These are phyloP conservation scores for Tiliacea citrago DNA, from an alignment of 2,888 invertebrate genomes.

Conservation along the genomic window DNA sequence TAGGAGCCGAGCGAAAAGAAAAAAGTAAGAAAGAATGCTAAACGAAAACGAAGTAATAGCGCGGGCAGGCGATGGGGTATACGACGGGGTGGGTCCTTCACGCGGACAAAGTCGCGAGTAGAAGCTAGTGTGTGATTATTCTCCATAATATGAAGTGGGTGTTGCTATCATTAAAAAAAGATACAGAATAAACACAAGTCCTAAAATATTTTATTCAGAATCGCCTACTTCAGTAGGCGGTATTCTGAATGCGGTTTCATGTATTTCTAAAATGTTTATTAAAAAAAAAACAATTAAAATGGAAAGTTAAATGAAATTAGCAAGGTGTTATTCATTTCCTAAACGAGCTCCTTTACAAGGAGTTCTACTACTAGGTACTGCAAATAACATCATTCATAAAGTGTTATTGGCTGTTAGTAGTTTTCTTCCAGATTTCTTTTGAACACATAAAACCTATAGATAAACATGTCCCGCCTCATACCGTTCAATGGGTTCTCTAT, in stretches of 20 bases:
- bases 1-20: too few species aligned
- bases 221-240: too few species aligned
- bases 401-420: background rate
- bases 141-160: too few species aligned
- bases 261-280: background rate
- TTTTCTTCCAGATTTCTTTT: background rate
- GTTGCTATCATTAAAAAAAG: background rate
- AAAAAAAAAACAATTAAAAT: too few species aligned
- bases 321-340: background rate
- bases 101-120: too few species aligned
- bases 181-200: background rate
- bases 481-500: slow-evolving; percentile 52
- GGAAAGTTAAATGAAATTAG: too few species aligned
- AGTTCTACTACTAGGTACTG: too few species aligned
- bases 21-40: too few species aligned
- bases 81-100: too few species aligned
- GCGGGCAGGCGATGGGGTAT: too few species aligned
- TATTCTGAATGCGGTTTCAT: too few species aligned
- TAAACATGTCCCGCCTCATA: slow-evolving; percentile 26
- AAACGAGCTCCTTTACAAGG: background rate
- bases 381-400: background rate
- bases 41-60: too few species aligned
- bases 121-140: background rate
- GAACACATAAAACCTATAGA: background rate
- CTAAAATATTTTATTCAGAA: background rate